A percentile compares a stretch with the other conserved stretches of the same genome.
Evolutionary conservation across 92 coral and sea anemone genomes (phyloP).

Genomic region (Desmophyllum pertusum): DNA sequence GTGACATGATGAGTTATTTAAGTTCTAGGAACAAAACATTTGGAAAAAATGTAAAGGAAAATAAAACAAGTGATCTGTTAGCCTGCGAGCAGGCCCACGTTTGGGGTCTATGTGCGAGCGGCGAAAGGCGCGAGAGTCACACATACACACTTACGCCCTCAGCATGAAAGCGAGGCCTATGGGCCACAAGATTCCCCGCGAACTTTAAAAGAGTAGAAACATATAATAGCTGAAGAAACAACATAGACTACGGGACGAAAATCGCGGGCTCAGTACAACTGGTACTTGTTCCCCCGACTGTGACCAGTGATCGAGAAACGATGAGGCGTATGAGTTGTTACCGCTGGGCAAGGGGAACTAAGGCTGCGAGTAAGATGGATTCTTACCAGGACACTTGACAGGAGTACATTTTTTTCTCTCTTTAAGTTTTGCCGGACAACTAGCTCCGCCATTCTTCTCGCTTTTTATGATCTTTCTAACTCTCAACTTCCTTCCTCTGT

Average conservation of each 20-base stretch:
- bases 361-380: neutral
- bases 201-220: no score
- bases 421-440: slow-evolving; percentile 60
- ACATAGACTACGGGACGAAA: no score
- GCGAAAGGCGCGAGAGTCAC: no score
- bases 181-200: no score
- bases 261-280: no score
- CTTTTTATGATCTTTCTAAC: slow-evolving; percentile 55
- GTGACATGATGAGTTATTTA: no score
- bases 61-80: neutral
- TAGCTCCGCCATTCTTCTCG: slow-evolving; percentile 56
- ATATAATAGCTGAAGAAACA: no score
- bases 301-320: no score
- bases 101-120: no score
- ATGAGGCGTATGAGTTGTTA: neutral
- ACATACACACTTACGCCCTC: no score
- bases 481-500: slow-evolving; percentile 69
- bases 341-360: neutral
- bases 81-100: no score
- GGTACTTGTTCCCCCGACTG: neutral
- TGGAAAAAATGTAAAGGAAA: neutral
- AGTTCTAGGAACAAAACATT: neutral
- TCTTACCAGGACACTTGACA: slow-evolving; percentile 53
- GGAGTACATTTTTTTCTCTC: slow-evolving; percentile 58
- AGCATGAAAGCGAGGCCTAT: no score